Percentiles rank a stretch among this genome's conserved stretches.
Evolutionary conservation across 2,113 vertebrate species (phyloP).

Genomic region (Rhineura floridana): DNA sequence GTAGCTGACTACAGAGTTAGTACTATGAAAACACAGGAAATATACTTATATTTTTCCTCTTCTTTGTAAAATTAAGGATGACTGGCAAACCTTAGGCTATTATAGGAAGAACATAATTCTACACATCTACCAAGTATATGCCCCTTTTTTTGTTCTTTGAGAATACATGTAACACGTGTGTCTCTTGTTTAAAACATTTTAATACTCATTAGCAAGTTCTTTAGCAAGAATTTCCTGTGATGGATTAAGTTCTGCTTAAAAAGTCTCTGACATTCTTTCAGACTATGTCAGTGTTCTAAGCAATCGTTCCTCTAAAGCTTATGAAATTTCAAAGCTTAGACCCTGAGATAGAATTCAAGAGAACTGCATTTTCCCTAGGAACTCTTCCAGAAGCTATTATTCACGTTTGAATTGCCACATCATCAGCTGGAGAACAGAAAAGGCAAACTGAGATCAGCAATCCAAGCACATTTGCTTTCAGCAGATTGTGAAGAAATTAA

Average conservation of each 20-base stretch:
- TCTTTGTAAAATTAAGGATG: not conserved
- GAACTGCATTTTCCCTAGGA: conserved; percentile 59
- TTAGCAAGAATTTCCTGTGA: conserved; percentile 12
- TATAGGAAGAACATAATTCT: conserved; percentile 6
- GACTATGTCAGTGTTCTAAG: conserved; percentile 70
- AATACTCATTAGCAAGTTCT: not conserved
- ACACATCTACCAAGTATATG: conserved; percentile 12
- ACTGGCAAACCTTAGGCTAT: not conserved
- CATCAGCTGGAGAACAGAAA: conserved; percentile 71
- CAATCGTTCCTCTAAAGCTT: conserved; percentile 67
- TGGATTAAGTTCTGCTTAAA: conserved; percentile 42
- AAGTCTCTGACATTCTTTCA: conserved; percentile 69
- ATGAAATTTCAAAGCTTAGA: conserved; percentile 66
- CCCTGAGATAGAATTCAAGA: conserved; percentile 65
- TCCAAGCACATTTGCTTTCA: conserved; percentile 52
- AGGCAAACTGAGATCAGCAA: conserved; percentile 44
- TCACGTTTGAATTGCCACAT: conserved; percentile 75
- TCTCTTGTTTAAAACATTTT: not conserved
- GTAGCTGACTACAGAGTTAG: not conserved
- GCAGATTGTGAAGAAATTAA: conserved; percentile 49
- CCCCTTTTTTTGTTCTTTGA: conserved; percentile 40
- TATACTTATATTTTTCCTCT: not conserved
- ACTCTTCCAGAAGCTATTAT: conserved; percentile 72
- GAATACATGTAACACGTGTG: conserved; percentile 37
- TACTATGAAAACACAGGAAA: too few relatives aligned